Evolutionary conservation across 2,888 invertebrate species (phyloP).

Genomic region (Fragum fragum): DNA sequence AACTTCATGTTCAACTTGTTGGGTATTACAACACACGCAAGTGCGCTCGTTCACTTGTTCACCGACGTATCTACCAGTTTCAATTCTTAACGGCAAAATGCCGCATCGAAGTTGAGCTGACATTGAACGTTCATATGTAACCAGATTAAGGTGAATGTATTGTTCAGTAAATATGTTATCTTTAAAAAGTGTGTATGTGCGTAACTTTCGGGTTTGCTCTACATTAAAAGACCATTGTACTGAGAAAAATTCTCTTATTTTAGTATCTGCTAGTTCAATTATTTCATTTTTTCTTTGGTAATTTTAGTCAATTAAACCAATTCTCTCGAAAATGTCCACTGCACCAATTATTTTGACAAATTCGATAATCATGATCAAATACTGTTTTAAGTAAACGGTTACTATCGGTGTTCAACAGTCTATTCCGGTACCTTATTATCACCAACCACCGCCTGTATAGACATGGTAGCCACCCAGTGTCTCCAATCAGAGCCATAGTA

Average conservation of each 20-base stretch:
- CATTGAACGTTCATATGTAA: constrained; percentile 21
- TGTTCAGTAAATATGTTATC: constrained; percentile 2
- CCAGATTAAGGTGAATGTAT: constrained; percentile 14
- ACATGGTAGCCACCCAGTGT: constrained; percentile 48
- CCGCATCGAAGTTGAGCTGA: constrained; percentile 37
- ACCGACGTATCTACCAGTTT: constrained; percentile 40
- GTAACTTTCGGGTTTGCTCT: constrained; percentile 16
- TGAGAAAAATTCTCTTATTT: constrained; percentile 6
- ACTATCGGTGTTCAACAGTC: constrained; percentile 29
- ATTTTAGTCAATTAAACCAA: neutral
- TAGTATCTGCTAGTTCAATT: neutral
- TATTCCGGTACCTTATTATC: constrained; percentile 45
- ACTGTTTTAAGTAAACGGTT: constrained; percentile 21
- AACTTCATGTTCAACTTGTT: constrained; percentile 22
- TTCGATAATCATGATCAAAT: constrained; percentile 28
- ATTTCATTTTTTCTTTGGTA: neutral
- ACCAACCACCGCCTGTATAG: constrained; percentile 34
- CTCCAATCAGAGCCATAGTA: constrained; percentile 32
- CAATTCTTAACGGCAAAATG: constrained; percentile 36
- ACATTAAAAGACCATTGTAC: constrained; percentile 3
- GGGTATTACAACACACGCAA: constrained; percentile 30
- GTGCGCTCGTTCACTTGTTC: constrained; percentile 32
- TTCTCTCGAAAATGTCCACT: neutral
- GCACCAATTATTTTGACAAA: constrained; percentile 30
- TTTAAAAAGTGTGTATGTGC: constrained; percentile 33